A percentile compares a stretch with the other conserved stretches of the same genome.
These are phyloP conservation scores for Aythya fuligula DNA, from an alignment of 2,797 vertebrate species.

Conservation along the genomic window DNA sequence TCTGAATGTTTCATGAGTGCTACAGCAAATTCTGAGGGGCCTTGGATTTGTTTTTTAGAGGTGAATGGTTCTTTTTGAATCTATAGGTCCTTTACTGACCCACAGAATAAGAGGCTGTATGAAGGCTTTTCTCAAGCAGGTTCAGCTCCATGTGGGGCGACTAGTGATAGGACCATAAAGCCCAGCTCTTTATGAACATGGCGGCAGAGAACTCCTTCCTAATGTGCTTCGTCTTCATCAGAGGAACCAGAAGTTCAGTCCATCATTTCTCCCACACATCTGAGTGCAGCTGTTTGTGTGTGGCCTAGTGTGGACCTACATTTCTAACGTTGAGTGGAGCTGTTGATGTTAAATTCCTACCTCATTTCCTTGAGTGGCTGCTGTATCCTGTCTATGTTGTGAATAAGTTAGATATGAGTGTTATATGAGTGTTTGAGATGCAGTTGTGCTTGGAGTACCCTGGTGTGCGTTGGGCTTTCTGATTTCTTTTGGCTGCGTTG, in stretches of 20 bases:
- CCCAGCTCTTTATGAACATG: background rate
- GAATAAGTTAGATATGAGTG: background rate
- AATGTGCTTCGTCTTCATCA: background rate
- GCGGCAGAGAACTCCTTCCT: background rate
- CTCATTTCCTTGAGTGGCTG: background rate
- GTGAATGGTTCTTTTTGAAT: background rate
- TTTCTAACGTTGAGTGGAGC: background rate
- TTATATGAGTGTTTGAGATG: background rate
- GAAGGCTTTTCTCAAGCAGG: background rate
- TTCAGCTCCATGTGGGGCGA: background rate
- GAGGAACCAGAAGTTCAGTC: background rate
- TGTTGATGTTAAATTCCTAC: background rate
- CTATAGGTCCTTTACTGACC: background rate
- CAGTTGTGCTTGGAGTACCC: background rate
- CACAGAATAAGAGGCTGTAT: background rate
- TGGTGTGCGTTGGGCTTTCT: background rate
- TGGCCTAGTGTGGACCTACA: too few relatives aligned
- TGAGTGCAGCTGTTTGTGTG: background rate
- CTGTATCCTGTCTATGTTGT: background rate
- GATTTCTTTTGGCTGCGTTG: background rate
- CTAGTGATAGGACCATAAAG: background rate
- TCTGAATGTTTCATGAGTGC: fast-evolving
- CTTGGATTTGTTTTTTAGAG: background rate
- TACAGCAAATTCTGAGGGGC: background rate
- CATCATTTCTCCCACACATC: background rate